Conservation (phyloP, 2,888 invertebrate genomes). For the Cordylochernes scorpioides region DNA sequence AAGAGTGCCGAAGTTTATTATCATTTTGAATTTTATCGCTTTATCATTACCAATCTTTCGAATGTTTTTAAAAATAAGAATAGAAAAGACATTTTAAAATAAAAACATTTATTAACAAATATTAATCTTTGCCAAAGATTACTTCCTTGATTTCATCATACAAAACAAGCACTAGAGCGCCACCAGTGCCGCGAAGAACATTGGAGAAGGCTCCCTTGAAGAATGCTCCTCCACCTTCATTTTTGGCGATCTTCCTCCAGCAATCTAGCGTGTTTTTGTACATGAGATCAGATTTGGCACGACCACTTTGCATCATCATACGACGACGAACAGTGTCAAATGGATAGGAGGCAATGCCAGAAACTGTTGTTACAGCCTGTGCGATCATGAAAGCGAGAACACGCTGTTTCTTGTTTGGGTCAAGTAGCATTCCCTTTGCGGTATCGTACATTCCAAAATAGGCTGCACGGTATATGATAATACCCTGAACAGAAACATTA, state of each 20-base stretch:
- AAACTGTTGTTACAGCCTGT: constrained; percentile 20
- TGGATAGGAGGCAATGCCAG: constrained; percentile 31
- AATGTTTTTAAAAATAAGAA: no score
- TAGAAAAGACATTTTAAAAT: no score
- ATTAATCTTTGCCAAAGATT: no score
- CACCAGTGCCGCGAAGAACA: constrained; percentile 23
- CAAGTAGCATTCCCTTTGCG: constrained; percentile 22
- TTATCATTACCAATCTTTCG: no score
- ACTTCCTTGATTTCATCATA: constrained; percentile 22
- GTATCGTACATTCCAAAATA: constrained; percentile 29
- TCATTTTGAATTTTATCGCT: no score
- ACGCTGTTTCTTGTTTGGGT: constrained; percentile 21
- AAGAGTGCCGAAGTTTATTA: no score
- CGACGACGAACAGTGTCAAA: constrained; percentile 32
- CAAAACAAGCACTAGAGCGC: constrained; percentile 23
- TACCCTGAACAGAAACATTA: constrained; percentile 26
- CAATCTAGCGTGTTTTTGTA: constrained; percentile 28
- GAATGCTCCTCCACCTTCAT: constrained; percentile 19
- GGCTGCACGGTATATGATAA: constrained; percentile 27
- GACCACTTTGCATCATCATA: constrained; percentile 32
- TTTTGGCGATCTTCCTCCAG: constrained; percentile 22
- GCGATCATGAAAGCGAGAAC: constrained; percentile 22
- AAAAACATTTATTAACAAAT: no score
- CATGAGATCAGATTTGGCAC: constrained; percentile 19
- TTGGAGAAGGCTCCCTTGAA: constrained; percentile 22